Evolutionary conservation across 1,140 invertebrate genomes (phyloP).

Genomic region (Bathynomus jamesi): DNA sequence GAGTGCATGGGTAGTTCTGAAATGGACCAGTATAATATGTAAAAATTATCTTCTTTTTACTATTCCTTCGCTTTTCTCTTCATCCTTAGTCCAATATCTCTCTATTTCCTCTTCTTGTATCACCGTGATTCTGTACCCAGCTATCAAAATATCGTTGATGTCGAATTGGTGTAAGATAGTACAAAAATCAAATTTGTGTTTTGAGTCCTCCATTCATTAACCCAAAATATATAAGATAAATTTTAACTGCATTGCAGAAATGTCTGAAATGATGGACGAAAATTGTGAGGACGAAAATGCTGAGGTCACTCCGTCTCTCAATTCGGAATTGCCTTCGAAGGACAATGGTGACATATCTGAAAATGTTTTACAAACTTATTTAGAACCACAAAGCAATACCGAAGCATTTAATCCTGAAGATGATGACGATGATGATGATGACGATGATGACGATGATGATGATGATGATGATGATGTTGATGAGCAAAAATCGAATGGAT

Average conservation of each 20-base stretch:
- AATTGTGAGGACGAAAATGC: not conserved
- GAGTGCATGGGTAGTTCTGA: no score
- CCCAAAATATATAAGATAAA: not conserved
- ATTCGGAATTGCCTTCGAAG: not conserved
- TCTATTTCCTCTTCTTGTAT: not conserved
- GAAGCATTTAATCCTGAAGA: no score
- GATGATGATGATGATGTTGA: not conserved
- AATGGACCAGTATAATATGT: no score
- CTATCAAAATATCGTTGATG: no score
- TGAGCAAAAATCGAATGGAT: not conserved
- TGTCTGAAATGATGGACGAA: not conserved
- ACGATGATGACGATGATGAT: not conserved
- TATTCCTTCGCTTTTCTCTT: not conserved
- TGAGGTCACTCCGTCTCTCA: not conserved
- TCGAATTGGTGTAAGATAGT: no score
- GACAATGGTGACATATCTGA: not conserved
- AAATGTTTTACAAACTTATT: no score
- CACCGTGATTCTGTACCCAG: no score
- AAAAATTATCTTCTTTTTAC: not conserved
- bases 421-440: no score
- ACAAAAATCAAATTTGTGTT: no score
- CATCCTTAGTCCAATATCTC: not conserved
- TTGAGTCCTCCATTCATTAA: not conserved
- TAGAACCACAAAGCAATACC: no score
- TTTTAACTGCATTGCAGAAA: conserved; percentile 1